Evolutionary conservation across 2,888 invertebrate species (phyloP), one percentile per base, ranked within the genome.

Genomic region (Macrosoma leucophasiata): DNA sequence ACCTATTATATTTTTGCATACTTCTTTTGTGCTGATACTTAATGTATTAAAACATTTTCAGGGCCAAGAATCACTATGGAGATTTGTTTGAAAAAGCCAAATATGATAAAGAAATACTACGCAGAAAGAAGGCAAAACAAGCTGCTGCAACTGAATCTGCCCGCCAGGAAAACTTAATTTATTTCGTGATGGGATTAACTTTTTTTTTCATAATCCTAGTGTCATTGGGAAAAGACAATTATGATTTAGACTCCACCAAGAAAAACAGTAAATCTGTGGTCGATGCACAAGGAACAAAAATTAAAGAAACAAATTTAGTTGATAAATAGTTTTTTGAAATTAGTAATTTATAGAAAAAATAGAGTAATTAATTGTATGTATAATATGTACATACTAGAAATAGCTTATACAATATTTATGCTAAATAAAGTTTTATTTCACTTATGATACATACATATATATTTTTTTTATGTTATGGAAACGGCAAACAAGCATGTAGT

Each of bases 61-160:
- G 84, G 84, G 71, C 87, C 0, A 74, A 67, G 41, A 58, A 68
- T 17, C 89, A 89, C 50, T 89, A 89, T 52, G 77, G 79, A 1
- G 38, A 55, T 19, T 41, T 77, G 40, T 69, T 82, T 33, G 50
- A 68, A 36, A 73, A 67, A 40, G 15, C 59, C 11, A 50, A 64
- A 40, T 49, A 61, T 29, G 66, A 75, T 2, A 77, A 52, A 44
- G 62, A 69, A 13, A 52, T 59, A 13, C 4, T 67, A 2, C 59
- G 29, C 36, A 58, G 51, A 31, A 55, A 48, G 37, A 41, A 23
- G 13, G 24, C 20, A 3, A 71, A 65, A 36, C 37, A 36, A 29
- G 9, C 18, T 1, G 57, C 62, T 10, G 18, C 30, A 1, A 9
- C 13, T 1, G 5, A 50, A 3, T 30, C 63, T 1, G 33, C 39